Conservation (phyloP, 2,888 invertebrate species). For the Beris morrisii region DNA sequence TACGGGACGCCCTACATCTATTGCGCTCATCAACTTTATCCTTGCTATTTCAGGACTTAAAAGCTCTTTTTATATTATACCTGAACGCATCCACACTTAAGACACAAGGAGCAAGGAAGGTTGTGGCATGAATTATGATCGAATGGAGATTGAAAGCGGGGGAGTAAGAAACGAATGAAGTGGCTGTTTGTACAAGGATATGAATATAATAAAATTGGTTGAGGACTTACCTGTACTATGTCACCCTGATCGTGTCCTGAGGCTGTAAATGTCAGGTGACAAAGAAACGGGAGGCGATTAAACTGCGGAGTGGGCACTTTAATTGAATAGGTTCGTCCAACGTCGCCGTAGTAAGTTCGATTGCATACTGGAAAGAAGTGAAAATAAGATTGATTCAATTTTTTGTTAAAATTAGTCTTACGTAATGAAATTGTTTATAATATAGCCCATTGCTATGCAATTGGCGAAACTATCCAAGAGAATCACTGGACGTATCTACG, state of each 20-base stretch:
- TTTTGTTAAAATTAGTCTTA: no score
- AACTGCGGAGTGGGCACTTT: conserved; percentile 72
- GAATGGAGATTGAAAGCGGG: conserved; percentile 3
- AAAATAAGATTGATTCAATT: neutral
- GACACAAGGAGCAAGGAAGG: conserved; percentile 9
- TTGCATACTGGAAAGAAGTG: conserved; percentile 67
- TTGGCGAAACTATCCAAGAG: no score
- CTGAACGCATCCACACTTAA: conserved; percentile 26
- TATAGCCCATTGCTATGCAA: no score
- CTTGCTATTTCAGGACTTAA: conserved; percentile 19
- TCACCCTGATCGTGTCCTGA: conserved; percentile 87
- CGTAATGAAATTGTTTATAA: no score
- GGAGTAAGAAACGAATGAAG: no score
- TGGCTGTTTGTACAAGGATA: neutral
- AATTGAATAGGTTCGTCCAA: conserved; percentile 79
- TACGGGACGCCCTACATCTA: conserved; percentile 10
- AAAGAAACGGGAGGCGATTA: conserved; percentile 81
- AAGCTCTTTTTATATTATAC: conserved; percentile 24
- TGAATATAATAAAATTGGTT: conserved; percentile 30
- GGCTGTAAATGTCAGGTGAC: conserved; percentile 89
- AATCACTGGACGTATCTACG: no score
- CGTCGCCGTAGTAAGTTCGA: conserved; percentile 87
- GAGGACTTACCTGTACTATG: conserved; percentile 71
- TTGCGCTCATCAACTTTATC: conserved; percentile 10
- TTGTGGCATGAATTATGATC: conserved; percentile 18